Evolutionary conservation across 2,888 invertebrate genomes (phyloP), one percentile per base, ranked within the genome.

Genomic region (Alentia gelatinosa): DNA sequence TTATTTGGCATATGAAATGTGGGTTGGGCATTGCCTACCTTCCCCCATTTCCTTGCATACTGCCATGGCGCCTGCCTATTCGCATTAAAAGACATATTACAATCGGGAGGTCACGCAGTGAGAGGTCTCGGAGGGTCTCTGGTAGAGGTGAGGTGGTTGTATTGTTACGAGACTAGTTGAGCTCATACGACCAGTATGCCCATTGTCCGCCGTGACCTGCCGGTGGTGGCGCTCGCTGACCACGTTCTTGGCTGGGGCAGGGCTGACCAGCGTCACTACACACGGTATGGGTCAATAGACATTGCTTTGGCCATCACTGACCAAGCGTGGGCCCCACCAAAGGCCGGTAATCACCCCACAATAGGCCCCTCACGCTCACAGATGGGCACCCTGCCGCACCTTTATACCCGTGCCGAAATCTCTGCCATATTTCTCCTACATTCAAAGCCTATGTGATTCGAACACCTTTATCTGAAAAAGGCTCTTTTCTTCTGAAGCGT

Each of bases 341-440:
- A 86, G 86, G 26, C 86, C 42, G 47, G 86, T 86, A 50, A 86
- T 86, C 86, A 86, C 30, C 15, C 19, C 5, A 86, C 86, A 86
- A 86, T 47, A 47, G 47, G 50, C 19, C 26, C 74, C 7, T 30
- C 74, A 4, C 26, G n/a, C 12, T n/a, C 56, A 56, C 56, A 56
- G 56, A 56, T 56, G 56, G 56, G 56, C 56, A n/a, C 56, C 56
- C 56, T n/a, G n/a, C 56, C 56, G 56, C 56, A 56, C 23, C 1
- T 56, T 56, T n/a, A 56, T n/a, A 19, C 19, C 56, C 56, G 56
- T n/a, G 23, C 5, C 56, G 19, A n/a, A 56, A 56, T 56, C 56
- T 12, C 19, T 56, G 56, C n/a, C 56, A 56, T 56, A 56, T 56
- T 56, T 56, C 19, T 12, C n/a, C 19, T n/a, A 56, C n/a, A 56